Base-by-base conservation (phyloP, 2,797 vertebrate genomes). In the Artibeus jamaicensis region DNA sequence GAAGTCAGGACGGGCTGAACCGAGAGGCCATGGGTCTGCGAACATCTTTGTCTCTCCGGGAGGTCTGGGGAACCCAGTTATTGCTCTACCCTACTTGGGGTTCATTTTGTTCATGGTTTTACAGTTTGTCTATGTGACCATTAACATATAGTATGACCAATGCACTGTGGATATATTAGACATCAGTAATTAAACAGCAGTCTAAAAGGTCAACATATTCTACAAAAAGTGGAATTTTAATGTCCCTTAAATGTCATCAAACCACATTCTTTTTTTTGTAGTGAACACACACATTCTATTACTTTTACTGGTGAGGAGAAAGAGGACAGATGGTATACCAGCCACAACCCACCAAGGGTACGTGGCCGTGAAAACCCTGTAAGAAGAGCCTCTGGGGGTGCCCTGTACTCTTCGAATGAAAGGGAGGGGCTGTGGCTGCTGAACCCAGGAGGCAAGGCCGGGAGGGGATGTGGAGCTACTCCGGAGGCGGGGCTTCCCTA, bases 231-330 rank as follows among this genome's bases (percentile, higher is more conserved):
- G 48, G 22, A 93, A 96, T 85, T 97, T 96, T 94, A 87, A 97
- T 86, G 44, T 90, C 48, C 39, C 83, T 97, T 70, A 77, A 22
- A 65, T 96, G 93, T 94, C 59, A 55, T 92, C 96, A 96, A 97
- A 95, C 8, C 39, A 92, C 89, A 34, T 98, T 98, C 93, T 97
- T 97, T 98, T 93, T 95, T 94, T 98, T 90, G 98, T 97, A 96
- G 74, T 93, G 97, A 98, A 97, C 92, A 89, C 93, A 76, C 50
- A 87, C 71, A 93, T 91, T 96, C 95, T 96, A 96, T 94, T 94
- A 37, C 89, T 95, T 95, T 97, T 88, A 87, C 71, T 82, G 39
- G 93, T 95, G 70, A 96, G 34, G 21, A 39, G 34, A 85, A 82
- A 70, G 79, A 73, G 29, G 95, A 96, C 96, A 96, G 93, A 96